phyloP scores from a whole-genome alignment of 1,140 invertebrate species.

The Lepidotrigona ventralis region DNA sequence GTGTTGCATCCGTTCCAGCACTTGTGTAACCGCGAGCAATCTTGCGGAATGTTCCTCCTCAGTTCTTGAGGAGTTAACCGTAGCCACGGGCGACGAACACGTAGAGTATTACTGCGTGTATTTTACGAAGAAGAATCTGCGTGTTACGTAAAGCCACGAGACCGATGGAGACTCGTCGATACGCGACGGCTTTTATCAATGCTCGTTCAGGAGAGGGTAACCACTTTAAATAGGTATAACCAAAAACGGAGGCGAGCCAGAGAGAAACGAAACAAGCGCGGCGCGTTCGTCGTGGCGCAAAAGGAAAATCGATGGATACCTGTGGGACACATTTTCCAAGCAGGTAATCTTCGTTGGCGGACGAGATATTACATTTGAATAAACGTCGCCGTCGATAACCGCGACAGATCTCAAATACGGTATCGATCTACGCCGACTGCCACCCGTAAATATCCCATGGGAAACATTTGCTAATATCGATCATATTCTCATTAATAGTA shows the following conservation, averaged over 20 bases:
- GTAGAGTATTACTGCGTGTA: too few relatives aligned
- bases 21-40: conserved; percentile 10
- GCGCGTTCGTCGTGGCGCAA: neutral
- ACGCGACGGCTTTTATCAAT: conserved; percentile 28
- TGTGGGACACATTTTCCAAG: conserved; percentile 76
- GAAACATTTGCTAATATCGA: conserved; percentile 79
- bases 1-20: neutral
- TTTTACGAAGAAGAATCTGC: too few relatives aligned
- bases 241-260: neutral
- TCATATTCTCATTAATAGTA: conserved; percentile 77
- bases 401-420: conserved; percentile 64
- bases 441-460: conserved; percentile 72
- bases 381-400: conserved; percentile 78
- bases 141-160: neutral
- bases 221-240: neutral
- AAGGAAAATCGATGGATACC: conserved; percentile 60
- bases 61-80: conserved; percentile 15
- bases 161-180: too few relatives aligned
- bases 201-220: neutral
- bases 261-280: conserved; percentile 33
- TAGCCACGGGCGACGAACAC: too few relatives aligned
- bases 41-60: neutral
- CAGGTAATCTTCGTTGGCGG: conserved; percentile 76
- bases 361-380: conserved; percentile 80
- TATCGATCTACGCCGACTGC: conserved; percentile 63